phyloP scores from a whole-genome alignment of 2,888 invertebrate species.

The Hirtodrosophila trivittata region DNA sequence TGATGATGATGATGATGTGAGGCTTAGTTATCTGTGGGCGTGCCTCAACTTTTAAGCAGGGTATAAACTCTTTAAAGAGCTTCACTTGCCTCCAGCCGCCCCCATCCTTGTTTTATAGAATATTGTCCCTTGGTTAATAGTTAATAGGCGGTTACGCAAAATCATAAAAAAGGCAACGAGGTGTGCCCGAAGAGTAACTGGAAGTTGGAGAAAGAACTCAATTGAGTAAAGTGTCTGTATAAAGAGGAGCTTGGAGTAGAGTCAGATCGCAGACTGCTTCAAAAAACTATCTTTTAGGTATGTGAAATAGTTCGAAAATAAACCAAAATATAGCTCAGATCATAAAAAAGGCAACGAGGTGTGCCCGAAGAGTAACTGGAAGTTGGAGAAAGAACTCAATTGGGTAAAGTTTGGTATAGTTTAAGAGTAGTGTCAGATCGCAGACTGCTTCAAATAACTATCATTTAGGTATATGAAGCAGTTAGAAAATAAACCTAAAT shows the following conservation, averaged over 20 bases:
- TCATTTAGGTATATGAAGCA: too few species aligned
- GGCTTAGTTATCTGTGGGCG: constrained; percentile 33
- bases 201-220: not conserved
- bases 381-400: not conserved
- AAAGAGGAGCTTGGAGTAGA: too few species aligned
- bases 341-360: constrained; percentile 31
- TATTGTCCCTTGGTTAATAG: constrained; percentile 64
- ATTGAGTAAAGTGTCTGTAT: too few species aligned
- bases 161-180: constrained; percentile 32
- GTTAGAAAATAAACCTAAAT: too few species aligned
- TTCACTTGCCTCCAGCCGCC: not conserved
- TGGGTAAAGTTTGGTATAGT: too few species aligned
- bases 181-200: constrained; percentile 10
- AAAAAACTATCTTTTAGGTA: too few species aligned
- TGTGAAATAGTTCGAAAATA: too few species aligned
- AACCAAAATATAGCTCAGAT: too few species aligned
- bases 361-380: constrained; percentile 1
- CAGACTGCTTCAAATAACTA: too few species aligned
- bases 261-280: too few species aligned
- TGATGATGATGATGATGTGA: constrained; percentile 21
- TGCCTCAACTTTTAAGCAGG: constrained; percentile 56
- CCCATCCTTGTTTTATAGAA: constrained; percentile 37
- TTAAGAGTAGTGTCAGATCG: too few species aligned
- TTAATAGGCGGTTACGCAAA: constrained; percentile 57
- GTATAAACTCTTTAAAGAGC: constrained; percentile 45